Percentiles rank a stretch among this genome's conserved stretches.
phyloP scores from a whole-genome alignment of 2,113 vertebrate genomes.

The Cinclus mexicanus region DNA sequence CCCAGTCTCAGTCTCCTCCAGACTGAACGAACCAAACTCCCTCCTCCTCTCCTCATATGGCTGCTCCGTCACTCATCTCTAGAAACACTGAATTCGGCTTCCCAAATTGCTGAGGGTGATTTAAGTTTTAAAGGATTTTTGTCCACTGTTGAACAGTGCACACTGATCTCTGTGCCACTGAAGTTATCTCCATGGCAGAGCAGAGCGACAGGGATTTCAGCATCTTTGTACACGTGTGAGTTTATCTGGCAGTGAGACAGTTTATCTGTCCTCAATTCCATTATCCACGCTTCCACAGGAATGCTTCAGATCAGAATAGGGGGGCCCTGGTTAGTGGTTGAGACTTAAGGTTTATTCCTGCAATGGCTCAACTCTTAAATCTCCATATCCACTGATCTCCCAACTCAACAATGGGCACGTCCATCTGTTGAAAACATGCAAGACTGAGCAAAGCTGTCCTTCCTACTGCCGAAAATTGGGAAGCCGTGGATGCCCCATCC shows the following conservation, averaged over 20 bases:
- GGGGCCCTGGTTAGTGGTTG: fast-evolving
- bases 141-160: fast-evolving
- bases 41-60: neutral
- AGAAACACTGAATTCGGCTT: neutral
- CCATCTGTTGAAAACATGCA: neutral
- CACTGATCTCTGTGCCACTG: too few relatives aligned
- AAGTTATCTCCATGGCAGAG: too few relatives aligned
- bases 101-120: neutral
- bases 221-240: fast-evolving
- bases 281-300: neutral
- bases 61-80: neutral
- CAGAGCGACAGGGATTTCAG: fast-evolving
- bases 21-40: neutral
- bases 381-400: neutral
- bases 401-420: fast-evolving
- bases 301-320: neutral
- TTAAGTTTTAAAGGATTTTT: neutral
- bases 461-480: neutral
- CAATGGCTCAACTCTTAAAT: neutral
- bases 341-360: neutral
- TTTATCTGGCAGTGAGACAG: neutral
- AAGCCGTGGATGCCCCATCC: neutral
- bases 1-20: neutral
- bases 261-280: neutral
- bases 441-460: neutral